Conservation (phyloP, 2,888 invertebrate species). For the Diloba caeruleocephala region DNA sequence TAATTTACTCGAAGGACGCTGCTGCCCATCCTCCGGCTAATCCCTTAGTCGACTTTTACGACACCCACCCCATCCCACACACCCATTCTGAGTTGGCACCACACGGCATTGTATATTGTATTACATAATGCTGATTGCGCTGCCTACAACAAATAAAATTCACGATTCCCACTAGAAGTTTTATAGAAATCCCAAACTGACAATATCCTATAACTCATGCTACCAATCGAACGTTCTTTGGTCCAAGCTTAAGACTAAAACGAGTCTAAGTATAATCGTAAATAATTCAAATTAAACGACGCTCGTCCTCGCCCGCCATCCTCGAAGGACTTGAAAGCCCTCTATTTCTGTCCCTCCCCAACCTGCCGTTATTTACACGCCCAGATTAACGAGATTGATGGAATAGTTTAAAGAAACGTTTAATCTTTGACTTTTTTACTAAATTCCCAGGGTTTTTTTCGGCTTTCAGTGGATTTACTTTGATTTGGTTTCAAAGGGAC, state of each 20-base stretch:
- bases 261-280: constrained; percentile 40
- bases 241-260: background rate
- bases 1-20: too few species aligned
- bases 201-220: too few species aligned
- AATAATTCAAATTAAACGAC: constrained; percentile 55
- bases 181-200: too few species aligned
- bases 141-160: too few species aligned
- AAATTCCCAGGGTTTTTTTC: constrained; percentile 43
- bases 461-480: constrained; percentile 37
- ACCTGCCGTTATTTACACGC: constrained; percentile 62
- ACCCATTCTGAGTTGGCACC: too few species aligned
- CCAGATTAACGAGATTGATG: constrained; percentile 70
- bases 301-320: constrained; percentile 42
- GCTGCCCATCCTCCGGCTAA: too few species aligned
- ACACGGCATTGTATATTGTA: too few species aligned
- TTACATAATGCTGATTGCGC: too few species aligned
- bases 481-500: constrained; percentile 51
- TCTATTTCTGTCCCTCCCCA: constrained; percentile 56
- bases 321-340: constrained; percentile 33
- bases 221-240: background rate
- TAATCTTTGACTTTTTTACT: constrained; percentile 67
- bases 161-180: too few species aligned
- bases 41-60: too few species aligned
- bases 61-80: too few species aligned
- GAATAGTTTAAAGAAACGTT: constrained; percentile 61